These are phyloP conservation scores for Cerastis leucographa DNA, from an alignment of 2,888 invertebrate genomes.

Conservation along the genomic window DNA sequence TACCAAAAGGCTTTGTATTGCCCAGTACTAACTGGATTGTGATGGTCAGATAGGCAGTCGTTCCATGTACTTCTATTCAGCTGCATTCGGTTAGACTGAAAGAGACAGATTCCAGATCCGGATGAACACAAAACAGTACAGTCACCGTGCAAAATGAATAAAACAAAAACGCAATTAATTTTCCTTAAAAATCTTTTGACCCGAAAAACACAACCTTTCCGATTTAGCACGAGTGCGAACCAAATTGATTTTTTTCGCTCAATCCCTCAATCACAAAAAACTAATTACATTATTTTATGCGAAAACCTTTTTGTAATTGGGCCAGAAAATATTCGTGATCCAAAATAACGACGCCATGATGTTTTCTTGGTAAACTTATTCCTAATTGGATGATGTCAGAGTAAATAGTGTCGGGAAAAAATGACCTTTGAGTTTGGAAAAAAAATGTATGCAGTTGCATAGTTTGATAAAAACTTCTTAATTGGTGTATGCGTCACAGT, in stretches of 20 bases:
- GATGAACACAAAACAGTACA: constrained; percentile 16
- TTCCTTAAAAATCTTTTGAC: constrained; percentile 51
- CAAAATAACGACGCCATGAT: constrained; percentile 60
- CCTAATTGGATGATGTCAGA: constrained; percentile 84
- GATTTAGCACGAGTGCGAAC: constrained; percentile 81
- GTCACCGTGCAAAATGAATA: constrained; percentile 15
- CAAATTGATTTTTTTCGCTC: constrained; percentile 84
- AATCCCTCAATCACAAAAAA: constrained; percentile 82
- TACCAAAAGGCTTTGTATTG: too few species aligned
- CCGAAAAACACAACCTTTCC: constrained; percentile 64
- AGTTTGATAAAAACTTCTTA: constrained; percentile 61
- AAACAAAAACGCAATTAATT: constrained; percentile 25
- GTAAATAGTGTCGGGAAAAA: constrained; percentile 62
- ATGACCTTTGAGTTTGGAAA: constrained; percentile 51
- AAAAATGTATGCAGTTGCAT: constrained; percentile 61
- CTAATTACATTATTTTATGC: constrained; percentile 78
- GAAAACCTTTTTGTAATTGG: constrained; percentile 81
- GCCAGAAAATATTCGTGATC: constrained; percentile 76
- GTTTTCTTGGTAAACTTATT: constrained; percentile 78
- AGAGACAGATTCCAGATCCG: not conserved
- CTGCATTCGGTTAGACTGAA: too few species aligned
- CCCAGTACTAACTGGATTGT: too few species aligned
- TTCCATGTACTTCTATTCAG: too few species aligned
- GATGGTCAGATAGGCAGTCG: too few species aligned
- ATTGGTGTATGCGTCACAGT: constrained; percentile 46